phyloP scores from a whole-genome alignment of 2,888 invertebrate species.

The Horisme vitalbata region DNA sequence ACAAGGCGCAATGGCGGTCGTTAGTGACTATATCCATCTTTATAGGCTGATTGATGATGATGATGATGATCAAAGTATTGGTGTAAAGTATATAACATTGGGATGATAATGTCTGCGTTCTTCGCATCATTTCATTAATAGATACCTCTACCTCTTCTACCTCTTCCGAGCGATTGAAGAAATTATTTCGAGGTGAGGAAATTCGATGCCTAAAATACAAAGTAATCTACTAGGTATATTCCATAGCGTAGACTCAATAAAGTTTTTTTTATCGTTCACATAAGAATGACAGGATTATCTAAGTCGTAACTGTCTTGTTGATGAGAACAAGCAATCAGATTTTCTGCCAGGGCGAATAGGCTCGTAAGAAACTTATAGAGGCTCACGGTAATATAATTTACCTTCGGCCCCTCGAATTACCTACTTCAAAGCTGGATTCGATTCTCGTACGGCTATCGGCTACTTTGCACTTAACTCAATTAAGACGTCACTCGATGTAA shows the following conservation, averaged over 20 bases:
- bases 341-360: slow-evolving; percentile 33
- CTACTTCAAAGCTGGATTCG: slow-evolving; percentile 37
- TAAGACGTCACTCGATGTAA: slow-evolving; percentile 15
- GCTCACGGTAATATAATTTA: slow-evolving; percentile 47
- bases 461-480: slow-evolving; percentile 32
- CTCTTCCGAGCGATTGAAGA: too few species aligned
- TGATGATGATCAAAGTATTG: too few species aligned
- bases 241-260: neutral
- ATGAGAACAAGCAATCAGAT: slow-evolving; percentile 39
- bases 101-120: too few species aligned
- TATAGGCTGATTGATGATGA: too few species aligned
- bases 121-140: too few species aligned
- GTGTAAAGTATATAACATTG: too few species aligned
- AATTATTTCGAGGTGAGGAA: too few species aligned
- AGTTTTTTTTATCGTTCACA: neutral
- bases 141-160: too few species aligned
- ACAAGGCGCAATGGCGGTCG: too few species aligned
- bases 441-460: slow-evolving; percentile 29
- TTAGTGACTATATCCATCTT: too few species aligned
- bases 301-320: slow-evolving; percentile 19
- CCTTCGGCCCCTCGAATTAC: slow-evolving; percentile 38
- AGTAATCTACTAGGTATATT: neutral
- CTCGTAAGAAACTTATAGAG: slow-evolving; percentile 35
- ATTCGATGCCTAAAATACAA: neutral
- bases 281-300: slow-evolving; percentile 1